Base-by-base conservation (phyloP, 2,113 vertebrate species). In the Lasiurus borealis region DNA sequence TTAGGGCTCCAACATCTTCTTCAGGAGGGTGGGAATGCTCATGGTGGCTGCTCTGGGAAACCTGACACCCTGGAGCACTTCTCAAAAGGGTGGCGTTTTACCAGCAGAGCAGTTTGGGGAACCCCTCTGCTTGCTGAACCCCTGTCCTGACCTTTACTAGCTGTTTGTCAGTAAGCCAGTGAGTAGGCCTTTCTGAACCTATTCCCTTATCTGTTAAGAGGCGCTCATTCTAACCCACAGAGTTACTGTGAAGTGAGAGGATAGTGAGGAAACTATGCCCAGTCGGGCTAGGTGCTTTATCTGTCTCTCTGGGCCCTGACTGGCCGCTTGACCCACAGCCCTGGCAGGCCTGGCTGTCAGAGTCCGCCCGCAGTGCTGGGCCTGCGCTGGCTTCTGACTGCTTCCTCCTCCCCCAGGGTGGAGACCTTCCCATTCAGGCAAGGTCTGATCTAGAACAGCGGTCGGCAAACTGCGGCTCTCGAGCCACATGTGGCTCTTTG, bases 211-310 rank as follows among this genome's bases (percentile, higher is more conserved):
- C 48, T 57, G 44, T 12, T 11, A 23, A 10, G 77, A 88, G 66
- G 34, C 3, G 5, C 18, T 23, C 48, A 1, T 15, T 3, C 48
- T 11, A 8, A 19, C 15, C 50, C 50, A 1, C 40, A 3, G 25
- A 50, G 62, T 5, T 40, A 16, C 16, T 66, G 52, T 15, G 46
- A 71, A 25, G 64, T 19, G 48, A 48, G 69, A 57, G 44, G 68
- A 25, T 0, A 0, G 18, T 0, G 21, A 8, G 54, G 2, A 31
- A n/a, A 46, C 6, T 0, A 0, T 5, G 40, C 36, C 54, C 29
- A 23, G 40, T 27, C 12, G 1, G 4, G 13, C 27, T 1, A 5
- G 31, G 29, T 5, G 13, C 68, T 64, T 23, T 29, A 1, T 57
- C 44, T 11, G 5, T 13, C 1, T 66, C 48, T 40, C 76, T 14